A percentile compares a stretch with the other conserved stretches of the same genome.
Evolutionary conservation across 2,888 invertebrate genomes (phyloP).

Genomic region (Ptychoptera contaminata): DNA sequence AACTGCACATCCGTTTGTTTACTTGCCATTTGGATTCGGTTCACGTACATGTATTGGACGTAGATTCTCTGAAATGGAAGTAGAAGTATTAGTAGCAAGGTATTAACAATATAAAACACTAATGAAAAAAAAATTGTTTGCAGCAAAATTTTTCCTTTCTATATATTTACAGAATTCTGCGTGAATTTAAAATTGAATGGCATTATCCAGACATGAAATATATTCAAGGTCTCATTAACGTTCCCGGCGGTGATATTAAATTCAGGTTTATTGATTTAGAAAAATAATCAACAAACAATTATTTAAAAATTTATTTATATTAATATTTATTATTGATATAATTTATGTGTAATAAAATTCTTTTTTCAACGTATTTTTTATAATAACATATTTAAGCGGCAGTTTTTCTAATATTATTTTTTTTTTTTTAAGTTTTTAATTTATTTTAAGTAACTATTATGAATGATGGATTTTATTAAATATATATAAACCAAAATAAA

Average conservation of each 20-base stretch:
- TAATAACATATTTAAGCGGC: too few species aligned
- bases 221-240: slow-evolving; percentile 21
- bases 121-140: background rate
- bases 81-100: slow-evolving; percentile 37
- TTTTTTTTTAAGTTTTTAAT: too few species aligned
- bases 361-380: too few species aligned
- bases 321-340: too few species aligned
- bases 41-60: slow-evolving; percentile 54
- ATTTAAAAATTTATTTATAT: too few species aligned
- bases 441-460: too few species aligned
- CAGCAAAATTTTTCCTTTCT: slow-evolving; percentile 10
- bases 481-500: too few species aligned
- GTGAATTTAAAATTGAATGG: slow-evolving; percentile 23
- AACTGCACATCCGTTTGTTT: slow-evolving; percentile 19
- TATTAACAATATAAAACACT: too few species aligned
- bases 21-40: slow-evolving; percentile 54
- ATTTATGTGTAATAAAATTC: too few species aligned
- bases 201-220: slow-evolving; percentile 18
- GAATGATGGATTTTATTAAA: too few species aligned
- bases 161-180: slow-evolving; percentile 14
- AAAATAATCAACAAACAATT: too few species aligned
- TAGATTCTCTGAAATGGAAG: slow-evolving; percentile 58
- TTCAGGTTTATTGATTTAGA: slow-evolving; percentile 22
- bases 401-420: too few species aligned
- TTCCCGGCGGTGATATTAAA: slow-evolving; percentile 23